Conservation (phyloP, 2,888 invertebrate species). For the Zeuzera pyrina region DNA sequence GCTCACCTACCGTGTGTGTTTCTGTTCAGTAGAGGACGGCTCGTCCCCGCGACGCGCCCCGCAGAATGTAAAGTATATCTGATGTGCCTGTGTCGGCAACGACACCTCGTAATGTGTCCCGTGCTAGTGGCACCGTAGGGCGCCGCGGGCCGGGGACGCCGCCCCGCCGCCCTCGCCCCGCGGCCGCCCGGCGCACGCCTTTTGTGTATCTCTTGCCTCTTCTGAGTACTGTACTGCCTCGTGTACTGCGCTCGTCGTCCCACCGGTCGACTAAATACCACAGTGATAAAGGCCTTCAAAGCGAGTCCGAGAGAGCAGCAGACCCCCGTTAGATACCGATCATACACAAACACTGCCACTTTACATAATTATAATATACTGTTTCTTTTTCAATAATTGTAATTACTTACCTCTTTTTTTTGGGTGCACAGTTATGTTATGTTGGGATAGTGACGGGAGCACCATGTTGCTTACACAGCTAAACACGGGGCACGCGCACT, state of each 20-base stretch:
- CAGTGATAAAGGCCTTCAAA: constrained; percentile 72
- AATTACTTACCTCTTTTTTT: constrained; percentile 38
- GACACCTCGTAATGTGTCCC: constrained; percentile 49
- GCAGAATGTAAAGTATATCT: constrained; percentile 65
- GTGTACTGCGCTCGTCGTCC: constrained; percentile 42
- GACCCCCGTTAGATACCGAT: constrained; percentile 67
- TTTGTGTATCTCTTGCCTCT: constrained; percentile 60
- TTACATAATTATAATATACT: constrained; percentile 50
- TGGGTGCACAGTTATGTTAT: constrained; percentile 51
- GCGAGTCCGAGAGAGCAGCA: constrained; percentile 75
- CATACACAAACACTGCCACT: constrained; percentile 67
- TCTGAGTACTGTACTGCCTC: constrained; percentile 59
- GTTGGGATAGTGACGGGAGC: constrained; percentile 50
- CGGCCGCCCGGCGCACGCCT: constrained; percentile 52
- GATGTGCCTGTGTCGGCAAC: constrained; percentile 42
- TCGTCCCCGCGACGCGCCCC: constrained; percentile 63
- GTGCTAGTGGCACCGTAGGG: constrained; percentile 55
- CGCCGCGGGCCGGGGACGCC: constrained; percentile 51
- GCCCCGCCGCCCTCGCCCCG: constrained; percentile 44
- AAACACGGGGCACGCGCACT: constrained; percentile 63
- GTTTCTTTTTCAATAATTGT: constrained; percentile 32
- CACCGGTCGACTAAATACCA: constrained; percentile 56
- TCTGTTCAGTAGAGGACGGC: constrained; percentile 72
- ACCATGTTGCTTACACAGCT: constrained; percentile 61
- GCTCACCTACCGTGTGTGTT: constrained; percentile 72